A percentile compares a stretch with the other conserved stretches of the same genome.
Evolutionary conservation across 2,797 vertebrate genomes (phyloP).

Genomic region (Aplochiton taeniatus): DNA sequence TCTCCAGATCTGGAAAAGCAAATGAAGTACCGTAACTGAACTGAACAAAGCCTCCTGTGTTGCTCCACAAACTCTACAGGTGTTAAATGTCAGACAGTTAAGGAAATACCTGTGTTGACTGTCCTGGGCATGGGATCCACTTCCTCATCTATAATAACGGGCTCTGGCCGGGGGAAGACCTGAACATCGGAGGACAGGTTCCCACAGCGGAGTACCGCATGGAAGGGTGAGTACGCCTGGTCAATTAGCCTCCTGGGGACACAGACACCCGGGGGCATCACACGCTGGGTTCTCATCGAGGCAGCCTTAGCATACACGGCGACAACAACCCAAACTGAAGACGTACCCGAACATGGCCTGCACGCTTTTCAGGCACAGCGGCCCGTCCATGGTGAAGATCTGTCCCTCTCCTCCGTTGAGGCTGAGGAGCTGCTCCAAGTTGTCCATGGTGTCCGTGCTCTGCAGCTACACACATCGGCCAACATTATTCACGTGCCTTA

Average conservation of each 20-base stretch:
- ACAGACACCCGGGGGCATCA: conserved; percentile 1
- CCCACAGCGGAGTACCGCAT: conserved; percentile 93
- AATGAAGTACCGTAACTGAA: not conserved
- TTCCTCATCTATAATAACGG: conserved; percentile 91
- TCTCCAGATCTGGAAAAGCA: conserved; percentile 87
- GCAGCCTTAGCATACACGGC: not conserved
- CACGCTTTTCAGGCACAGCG: conserved; percentile 94
- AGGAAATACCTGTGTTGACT: conserved; percentile 86
- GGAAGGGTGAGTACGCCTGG: conserved; percentile 93
- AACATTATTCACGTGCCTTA: not conserved
- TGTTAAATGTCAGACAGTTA: not conserved
- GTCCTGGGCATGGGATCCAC: conserved; percentile 89
- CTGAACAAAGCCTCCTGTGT: not conserved
- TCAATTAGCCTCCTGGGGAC: conserved; percentile 91
- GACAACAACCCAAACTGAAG: not conserved
- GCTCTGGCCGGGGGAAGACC: conserved; percentile 96
- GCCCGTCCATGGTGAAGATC: conserved; percentile 94
- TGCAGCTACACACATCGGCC: conserved; percentile 81
- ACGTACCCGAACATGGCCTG: conserved; percentile 98
- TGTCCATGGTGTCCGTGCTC: conserved; percentile 89
- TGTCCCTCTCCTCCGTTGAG: conserved; percentile 94
- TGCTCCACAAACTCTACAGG: too few species aligned
- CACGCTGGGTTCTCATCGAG: too few species aligned
- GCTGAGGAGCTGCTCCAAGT: conserved; percentile 88
- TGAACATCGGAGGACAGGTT: conserved; percentile 95